Evolutionary conservation across 2,797 vertebrate species (phyloP), one percentile per base, ranked within the genome.

Genomic region (Urocyon cinereoargenteus): DNA sequence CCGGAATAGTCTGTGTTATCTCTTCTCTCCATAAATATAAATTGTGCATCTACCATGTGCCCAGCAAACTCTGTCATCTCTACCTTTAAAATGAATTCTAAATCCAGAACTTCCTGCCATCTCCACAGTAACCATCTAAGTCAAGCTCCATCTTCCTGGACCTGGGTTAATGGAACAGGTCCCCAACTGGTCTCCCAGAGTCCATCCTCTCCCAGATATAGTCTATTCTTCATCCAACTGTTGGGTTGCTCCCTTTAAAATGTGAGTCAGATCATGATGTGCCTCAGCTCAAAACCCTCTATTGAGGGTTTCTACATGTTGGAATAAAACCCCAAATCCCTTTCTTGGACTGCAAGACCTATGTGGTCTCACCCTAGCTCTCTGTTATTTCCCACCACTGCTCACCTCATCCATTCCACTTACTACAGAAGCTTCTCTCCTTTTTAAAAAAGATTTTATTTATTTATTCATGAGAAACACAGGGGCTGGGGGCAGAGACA

Each of bases 61-160:
- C 90, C 66, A 94, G 77, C 81, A 95, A 90, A 77, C 14, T 18
- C 61, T 85, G 49, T 72, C 31, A 53, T 28, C 15, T 88, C 57
- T 66, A 70, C 45, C 10, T 88, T 57, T 79, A 91, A 70, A 92
- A 86, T 40, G 31, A 90, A 95, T 73, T 78, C n/a, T 79, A 70
- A 91, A 70, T 24, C 59, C 28, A 26, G 66, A 49, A 55, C 78
- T 89, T 91, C 40, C 57, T 26, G 10, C 34, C n/a, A 53, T 40
- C 24, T 88, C 10, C 61, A 62, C 68, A 83, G 66, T 61, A 86
- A 84, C 51, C 22, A 40, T 59, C 45, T 24, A 68, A 36, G 26
- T 31, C 31, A 61, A 36, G 49, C 9, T 90, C 68, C n/a, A 28
- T 87, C 51, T 64, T 88, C 45, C 73, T n/a, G 15, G 1, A 13